Percentiles rank a stretch among this genome's conserved stretches.
These are phyloP conservation scores for Stichopus horrens DNA, from an alignment of 53 echinoderm and acorn worm species.

Conservation along the genomic window DNA sequence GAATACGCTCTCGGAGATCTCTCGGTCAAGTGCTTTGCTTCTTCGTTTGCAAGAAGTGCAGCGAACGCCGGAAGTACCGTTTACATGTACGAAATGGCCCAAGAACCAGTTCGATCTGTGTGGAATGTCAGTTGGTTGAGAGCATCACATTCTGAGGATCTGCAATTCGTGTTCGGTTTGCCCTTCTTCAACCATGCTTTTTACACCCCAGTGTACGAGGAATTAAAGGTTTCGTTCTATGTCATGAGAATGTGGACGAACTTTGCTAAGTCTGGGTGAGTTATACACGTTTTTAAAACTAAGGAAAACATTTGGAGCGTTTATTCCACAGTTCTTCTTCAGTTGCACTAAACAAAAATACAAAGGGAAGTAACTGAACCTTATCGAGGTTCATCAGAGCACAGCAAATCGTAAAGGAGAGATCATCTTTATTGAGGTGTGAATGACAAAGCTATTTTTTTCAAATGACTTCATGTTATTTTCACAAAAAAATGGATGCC, in stretches of 20 bases:
- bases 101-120: slow-evolving; percentile 3
- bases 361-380: too few relatives aligned
- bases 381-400: too few relatives aligned
- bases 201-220: slow-evolving; percentile 16
- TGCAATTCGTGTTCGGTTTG: slow-evolving; percentile 30
- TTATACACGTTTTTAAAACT: too few relatives aligned
- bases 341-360: too few relatives aligned
- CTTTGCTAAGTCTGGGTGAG: slow-evolving; percentile 32
- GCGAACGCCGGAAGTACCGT: not conserved
- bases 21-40: not conserved
- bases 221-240: slow-evolving; percentile 11
- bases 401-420: too few relatives aligned
- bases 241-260: slow-evolving; percentile 38
- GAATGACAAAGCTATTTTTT: too few relatives aligned
- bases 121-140: slow-evolving; percentile 4
- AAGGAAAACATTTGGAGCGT: too few relatives aligned
- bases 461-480: too few relatives aligned
- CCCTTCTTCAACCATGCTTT: not conserved
- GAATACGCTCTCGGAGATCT: not conserved
- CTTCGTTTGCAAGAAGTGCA: not conserved
- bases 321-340: too few relatives aligned
- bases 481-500: too few relatives aligned
- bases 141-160: not conserved
- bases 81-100: not conserved
- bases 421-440: too few relatives aligned